Percentiles rank a stretch among this genome's conserved stretches.
Evolutionary conservation across 2,797 vertebrate species (phyloP).

Genomic region (Clarias fuscus): DNA sequence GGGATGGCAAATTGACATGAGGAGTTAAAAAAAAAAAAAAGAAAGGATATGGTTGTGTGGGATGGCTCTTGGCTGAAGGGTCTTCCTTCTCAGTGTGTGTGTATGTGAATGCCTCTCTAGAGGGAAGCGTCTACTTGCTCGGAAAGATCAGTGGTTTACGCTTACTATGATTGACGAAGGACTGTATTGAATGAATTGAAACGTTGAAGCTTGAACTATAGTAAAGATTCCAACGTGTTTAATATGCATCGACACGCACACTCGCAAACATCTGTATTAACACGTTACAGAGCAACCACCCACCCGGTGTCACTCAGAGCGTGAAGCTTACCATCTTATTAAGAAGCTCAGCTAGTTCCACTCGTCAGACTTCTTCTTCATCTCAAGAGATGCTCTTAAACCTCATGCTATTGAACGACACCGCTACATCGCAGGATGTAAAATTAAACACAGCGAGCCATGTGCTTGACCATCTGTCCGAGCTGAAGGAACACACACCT

Average conservation of each 20-base stretch:
- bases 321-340: conserved; percentile 71
- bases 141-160: not conserved
- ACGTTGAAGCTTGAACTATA: not conserved
- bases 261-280: conserved; percentile 36
- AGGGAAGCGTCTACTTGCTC: not conserved
- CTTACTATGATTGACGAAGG: not conserved
- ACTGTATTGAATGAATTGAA: not conserved
- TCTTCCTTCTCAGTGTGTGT: not conserved
- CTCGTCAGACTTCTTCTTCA: conserved; percentile 24
- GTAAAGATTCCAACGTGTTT: not conserved
- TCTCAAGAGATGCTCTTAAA: conserved; percentile 48
- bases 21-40: conserved; percentile 39
- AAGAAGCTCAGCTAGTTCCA: conserved; percentile 59
- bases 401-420: conserved; percentile 16
- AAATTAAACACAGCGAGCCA: not conserved
- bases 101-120: not conserved
- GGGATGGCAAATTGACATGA: conserved; percentile 61
- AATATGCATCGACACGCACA: not conserved
- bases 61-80: conserved; percentile 57
- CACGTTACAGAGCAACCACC: conserved; percentile 32
- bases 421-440: not conserved
- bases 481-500: conserved; percentile 18
- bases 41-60: conserved; percentile 36
- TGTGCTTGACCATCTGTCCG: conserved; percentile 40
- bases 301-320: conserved; percentile 51